Base-by-base conservation (phyloP, 2,888 invertebrate genomes). In the Peribatodes rhomboidaria region DNA sequence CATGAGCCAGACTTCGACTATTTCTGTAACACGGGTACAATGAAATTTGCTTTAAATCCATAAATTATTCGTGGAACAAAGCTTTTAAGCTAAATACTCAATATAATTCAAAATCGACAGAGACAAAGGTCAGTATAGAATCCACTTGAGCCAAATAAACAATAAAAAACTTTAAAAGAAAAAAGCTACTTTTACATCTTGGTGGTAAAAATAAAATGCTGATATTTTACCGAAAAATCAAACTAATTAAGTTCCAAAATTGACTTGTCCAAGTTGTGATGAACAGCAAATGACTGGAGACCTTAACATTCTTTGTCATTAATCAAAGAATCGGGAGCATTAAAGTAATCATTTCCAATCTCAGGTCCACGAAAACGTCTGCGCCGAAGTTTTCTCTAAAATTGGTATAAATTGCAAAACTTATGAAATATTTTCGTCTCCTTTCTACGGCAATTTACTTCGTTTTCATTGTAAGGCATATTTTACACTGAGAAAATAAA, bases 341-440 rank as follows among this genome's bases (percentile, higher is more conserved):
- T 75, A 74, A 83, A 84, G 81, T 78, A 86, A 86, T 86, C 84
- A 86, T 84, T 86, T 80, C 77, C 67, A 76, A 69, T 75, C 71
- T 73, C 71, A 73, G 72, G 76, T 72, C 75, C 78, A 68, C 79
- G 84, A 56, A 52, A 65, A 83, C 81, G 84, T 84, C 84, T 85
- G 78, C 80, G 79, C 82, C 85, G 82, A 87, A 85, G 84, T 85
- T 85, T 80, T 74, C 81, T 86, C 83, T 85, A 87, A 87, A 89
- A 88, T 87, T 83, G 82, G 85, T 86, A 88, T 88, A 88, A 90
- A 89, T 90, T 89, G 85, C 87, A 78, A 87, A 90, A 90, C 86
- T 90, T 89, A 75, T 83, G 81, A 88, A 85, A 88, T 88, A 90
- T 90, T 89, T 87, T 83, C 85, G 84, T 86, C 86, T 84, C 65